Percentiles rank a stretch among this genome's conserved stretches.
These are phyloP conservation scores for Meloidogyne chitwoodi DNA, from an alignment of 1,140 invertebrate genomes.

Conservation along the genomic window DNA sequence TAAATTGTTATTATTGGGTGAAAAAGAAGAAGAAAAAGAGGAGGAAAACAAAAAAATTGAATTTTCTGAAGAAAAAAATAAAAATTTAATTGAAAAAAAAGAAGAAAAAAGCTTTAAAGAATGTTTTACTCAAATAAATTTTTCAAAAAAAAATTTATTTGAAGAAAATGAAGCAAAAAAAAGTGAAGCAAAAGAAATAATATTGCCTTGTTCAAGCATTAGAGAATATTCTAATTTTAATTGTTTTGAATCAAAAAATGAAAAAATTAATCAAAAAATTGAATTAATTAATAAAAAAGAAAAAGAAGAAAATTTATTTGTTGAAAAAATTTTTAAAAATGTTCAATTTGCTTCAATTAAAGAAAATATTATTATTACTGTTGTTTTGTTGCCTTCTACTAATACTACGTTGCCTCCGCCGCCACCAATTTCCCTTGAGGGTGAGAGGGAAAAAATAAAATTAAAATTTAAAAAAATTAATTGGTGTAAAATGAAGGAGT, in stretches of 20 bases:
- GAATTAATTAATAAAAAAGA: not conserved
- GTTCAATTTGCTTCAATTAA: not conserved
- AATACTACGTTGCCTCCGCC: too few species aligned
- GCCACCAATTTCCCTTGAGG: not conserved
- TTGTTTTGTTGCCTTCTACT: too few species aligned
- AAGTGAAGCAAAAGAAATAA: not conserved
- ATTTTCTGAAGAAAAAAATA: too few species aligned
- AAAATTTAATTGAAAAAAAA: not conserved
- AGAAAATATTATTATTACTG: not conserved
- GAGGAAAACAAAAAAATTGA: too few species aligned
- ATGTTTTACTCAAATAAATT: not conserved
- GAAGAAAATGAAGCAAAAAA: not conserved
- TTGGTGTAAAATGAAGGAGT: too few species aligned
- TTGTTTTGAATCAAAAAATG: not conserved
- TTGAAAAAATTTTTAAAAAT: not conserved
- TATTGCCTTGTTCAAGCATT: not conserved
- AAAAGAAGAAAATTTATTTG: not conserved
- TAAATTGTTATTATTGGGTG: too few species aligned
- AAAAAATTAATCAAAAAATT: not conserved
- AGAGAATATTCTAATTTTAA: not conserved
- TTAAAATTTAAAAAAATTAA: not conserved
- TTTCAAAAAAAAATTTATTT: too few species aligned
- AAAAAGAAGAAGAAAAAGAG: too few species aligned
- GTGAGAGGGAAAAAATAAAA: not conserved
- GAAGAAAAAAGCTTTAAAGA: not conserved